phyloP scores from a whole-genome alignment of 37 sponge, comb jelly and placozoan genomes.

The Aphrocallistes beatrix region DNA sequence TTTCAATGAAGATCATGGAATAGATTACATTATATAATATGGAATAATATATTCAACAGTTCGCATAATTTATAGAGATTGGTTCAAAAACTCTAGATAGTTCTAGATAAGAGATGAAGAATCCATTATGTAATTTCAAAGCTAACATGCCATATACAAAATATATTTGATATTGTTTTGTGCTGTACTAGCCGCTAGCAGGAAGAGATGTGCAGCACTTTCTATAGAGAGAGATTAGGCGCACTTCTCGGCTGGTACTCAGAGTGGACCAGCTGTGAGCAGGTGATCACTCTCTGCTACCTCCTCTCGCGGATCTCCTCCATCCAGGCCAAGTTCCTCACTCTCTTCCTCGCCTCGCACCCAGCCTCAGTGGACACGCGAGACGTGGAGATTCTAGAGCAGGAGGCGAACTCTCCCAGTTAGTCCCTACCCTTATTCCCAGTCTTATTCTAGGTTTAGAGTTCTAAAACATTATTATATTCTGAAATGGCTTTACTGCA shows the following conservation, averaged over 20 bases:
- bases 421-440: background rate
- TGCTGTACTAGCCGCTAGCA: no score
- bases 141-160: no score
- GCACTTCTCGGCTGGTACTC: conserved; percentile 61
- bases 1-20: no score
- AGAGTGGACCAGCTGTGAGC: conserved; percentile 79
- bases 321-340: conserved; percentile 71
- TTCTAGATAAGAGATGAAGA: no score
- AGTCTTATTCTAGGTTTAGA: background rate
- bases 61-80: no score
- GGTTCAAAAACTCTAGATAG: no score
- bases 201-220: conserved; percentile 37
- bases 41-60: no score
- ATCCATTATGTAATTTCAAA: no score
- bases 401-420: conserved; percentile 69
- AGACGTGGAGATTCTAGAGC: conserved; percentile 48
- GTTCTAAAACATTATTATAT: background rate
- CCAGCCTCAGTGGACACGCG: conserved; percentile 35
- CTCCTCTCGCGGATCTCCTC: conserved; percentile 57
- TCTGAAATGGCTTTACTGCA: background rate
- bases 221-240: conserved; percentile 53
- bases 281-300: conserved; percentile 76
- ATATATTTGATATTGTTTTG: no score
- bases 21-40: no score
- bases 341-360: conserved; percentile 52